phyloP scores from a whole-genome alignment of 2,888 invertebrate species.

The Scelioninae gen. 1 region DNA sequence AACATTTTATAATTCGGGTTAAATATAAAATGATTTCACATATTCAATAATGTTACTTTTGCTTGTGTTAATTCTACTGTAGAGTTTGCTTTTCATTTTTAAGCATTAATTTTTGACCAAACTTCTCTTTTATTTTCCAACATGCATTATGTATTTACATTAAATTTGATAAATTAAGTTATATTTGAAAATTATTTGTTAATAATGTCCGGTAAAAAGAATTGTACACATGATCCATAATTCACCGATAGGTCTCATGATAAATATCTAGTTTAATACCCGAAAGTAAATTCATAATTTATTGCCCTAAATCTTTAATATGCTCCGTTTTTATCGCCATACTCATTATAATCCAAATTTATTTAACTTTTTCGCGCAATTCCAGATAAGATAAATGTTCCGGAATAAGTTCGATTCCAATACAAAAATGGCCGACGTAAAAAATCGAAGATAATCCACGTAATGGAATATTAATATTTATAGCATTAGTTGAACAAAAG shows the following conservation, averaged over 20 bases:
- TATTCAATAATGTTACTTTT: no score
- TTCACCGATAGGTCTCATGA: constrained; percentile 18
- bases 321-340: constrained; percentile 38
- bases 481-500: background rate
- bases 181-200: no score
- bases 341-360: constrained; percentile 38
- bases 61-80: no score
- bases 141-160: no score
- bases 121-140: no score
- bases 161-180: no score
- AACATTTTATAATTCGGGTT: no score
- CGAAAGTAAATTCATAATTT: constrained; percentile 47
- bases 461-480: constrained; percentile 34
- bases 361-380: constrained; percentile 24
- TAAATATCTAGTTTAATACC: constrained; percentile 38
- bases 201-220: background rate
- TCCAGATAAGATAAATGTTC: constrained; percentile 7
- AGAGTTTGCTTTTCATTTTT: no score
- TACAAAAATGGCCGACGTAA: constrained; percentile 16
- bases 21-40: no score
- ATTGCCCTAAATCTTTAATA: constrained; percentile 33
- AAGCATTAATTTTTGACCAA: no score
- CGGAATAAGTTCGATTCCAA: background rate
- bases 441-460: constrained; percentile 20
- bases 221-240: constrained; percentile 14